Conservation (phyloP, 2,113 vertebrate species). For the Mola mola region DNA sequence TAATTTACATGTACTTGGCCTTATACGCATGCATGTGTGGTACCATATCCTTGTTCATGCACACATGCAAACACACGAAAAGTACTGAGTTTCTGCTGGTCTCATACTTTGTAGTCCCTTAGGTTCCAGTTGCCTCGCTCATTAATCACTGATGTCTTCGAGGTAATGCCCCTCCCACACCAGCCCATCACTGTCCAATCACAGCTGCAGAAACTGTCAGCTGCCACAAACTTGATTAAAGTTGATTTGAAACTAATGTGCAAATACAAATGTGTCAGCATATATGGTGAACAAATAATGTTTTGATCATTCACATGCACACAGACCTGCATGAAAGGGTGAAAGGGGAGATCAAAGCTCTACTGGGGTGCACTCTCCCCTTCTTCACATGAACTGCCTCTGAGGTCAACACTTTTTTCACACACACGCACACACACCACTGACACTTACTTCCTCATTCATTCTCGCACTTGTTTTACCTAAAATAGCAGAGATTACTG, state of each 20-base stretch:
- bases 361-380: conserved; percentile 1
- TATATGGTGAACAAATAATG: neutral
- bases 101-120: conserved; percentile 10
- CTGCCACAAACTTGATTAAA: neutral
- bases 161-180: conserved; percentile 33
- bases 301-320: conserved; percentile 20
- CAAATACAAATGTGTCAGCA: conserved; percentile 5
- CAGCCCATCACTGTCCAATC: conserved; percentile 23
- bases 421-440: conserved; percentile 9
- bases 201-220: neutral
- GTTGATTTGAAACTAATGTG: conserved; percentile 21
- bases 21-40: neutral
- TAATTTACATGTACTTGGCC: too few species aligned
- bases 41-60: neutral
- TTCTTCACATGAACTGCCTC: conserved; percentile 21
- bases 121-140: conserved; percentile 12
- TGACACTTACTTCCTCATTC: conserved; percentile 25
- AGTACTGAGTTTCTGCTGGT: neutral
- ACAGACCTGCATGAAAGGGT: conserved; percentile 15
- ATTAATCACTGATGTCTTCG: conserved; percentile 57
- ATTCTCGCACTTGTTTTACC: conserved; percentile 47
- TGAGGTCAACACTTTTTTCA: conserved; percentile 46
- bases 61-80: neutral
- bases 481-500: conserved; percentile 72
- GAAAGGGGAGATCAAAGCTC: conserved; percentile 46